These are phyloP conservation scores for Apteryx mantelli DNA, from an alignment of 2,113 vertebrate genomes.

Conservation along the genomic window DNA sequence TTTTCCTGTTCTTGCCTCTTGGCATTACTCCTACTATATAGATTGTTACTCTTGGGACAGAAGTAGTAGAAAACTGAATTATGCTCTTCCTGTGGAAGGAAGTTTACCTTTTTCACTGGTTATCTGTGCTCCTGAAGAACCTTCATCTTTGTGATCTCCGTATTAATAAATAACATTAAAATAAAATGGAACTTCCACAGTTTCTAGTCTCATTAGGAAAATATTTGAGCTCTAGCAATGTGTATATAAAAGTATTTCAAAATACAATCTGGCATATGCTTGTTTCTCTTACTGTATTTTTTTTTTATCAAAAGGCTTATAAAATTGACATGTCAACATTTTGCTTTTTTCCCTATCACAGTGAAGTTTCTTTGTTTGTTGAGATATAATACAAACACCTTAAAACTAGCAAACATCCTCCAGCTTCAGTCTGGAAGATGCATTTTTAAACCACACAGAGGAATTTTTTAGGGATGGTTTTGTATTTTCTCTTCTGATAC, in stretches of 20 bases:
- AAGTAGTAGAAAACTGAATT: neutral
- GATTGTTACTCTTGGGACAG: neutral
- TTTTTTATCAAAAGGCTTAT: neutral
- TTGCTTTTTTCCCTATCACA: rapidly evolving
- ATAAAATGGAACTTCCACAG: neutral
- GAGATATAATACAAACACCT: neutral
- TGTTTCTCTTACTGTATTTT: neutral
- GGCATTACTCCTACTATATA: neutral
- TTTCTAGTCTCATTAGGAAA: neutral
- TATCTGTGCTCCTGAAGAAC: neutral
- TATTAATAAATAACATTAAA: neutral
- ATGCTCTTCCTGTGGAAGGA: neutral
- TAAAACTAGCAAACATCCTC: neutral
- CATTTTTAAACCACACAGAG: neutral
- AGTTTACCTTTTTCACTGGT: neutral
- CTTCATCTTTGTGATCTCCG: neutral
- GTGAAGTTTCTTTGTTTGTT: neutral
- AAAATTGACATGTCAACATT: neutral
- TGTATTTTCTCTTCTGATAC: neutral
- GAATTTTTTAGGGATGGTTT: neutral
- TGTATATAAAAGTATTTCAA: neutral
- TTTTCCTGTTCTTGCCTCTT: neutral
- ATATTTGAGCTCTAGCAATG: neutral
- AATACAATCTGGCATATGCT: neutral
- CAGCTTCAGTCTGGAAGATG: neutral